Evolutionary conservation across 2,797 vertebrate genomes (phyloP), one percentile per base, ranked within the genome.

Genomic region (Podargus strigoides): DNA sequence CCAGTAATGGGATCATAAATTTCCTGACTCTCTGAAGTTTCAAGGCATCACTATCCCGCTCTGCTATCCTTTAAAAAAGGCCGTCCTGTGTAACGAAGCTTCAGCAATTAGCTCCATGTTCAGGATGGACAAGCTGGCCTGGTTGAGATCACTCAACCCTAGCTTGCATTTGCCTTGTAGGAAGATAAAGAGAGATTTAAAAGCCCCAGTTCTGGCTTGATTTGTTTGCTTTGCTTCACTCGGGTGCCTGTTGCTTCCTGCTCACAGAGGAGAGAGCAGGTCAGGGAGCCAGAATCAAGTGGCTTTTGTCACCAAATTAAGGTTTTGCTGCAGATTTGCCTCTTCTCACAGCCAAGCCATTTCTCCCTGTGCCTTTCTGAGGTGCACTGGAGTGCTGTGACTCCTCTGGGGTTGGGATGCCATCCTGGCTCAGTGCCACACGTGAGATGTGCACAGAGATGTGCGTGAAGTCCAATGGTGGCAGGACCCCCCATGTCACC

Each of bases 1-100:
- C 85, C 10, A 22, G 41, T 93, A 91, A 83, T 3, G 39, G 41
- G 55, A 58, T 92, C 89, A 73, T 96, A 95, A 96, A 96, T 96
- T 84, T 85, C 63, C 18, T 14, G 27, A 5, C 6, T 30, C 17
- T 81, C 58, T 87, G 74, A 91, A 55, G 59, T 87, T 93, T 80
- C 77, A 80, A 75, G 64, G 49, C 69, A 30, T 60, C 26, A 3
- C 23, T 91, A 63, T 68, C 39, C 58, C 66, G 42, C 47, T 67
- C 39, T 49, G 11, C 34, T 75, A 1, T 58, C 66, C 76, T 94
- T 69, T 75, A 36, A 82, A 82, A 89, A 75, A 53, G 23, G 19
- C 39, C 37, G 17, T 91, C 82, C 42, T 49, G 26, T 41, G 22
- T 84, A 89, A 74, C 0, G 1, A 76, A 84, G 50, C 72, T 78